Base-by-base conservation (phyloP, 1,140 invertebrate species). In the Lucilia sericata region DNA sequence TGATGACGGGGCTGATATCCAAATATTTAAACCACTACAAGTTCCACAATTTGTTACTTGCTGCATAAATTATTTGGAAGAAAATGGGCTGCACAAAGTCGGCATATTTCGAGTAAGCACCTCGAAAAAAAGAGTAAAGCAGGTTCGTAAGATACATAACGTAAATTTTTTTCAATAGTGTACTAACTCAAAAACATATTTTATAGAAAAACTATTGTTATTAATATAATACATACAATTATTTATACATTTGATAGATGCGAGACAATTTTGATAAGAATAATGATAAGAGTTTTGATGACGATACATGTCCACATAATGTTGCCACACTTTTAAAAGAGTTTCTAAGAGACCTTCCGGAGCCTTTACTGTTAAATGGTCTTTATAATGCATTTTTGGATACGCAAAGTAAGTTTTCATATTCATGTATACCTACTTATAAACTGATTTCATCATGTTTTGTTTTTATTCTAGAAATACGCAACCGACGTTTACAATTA, bases 351-450 rank as follows among this genome's bases (percentile, higher is more conserved):
- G 98, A 99, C 90, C 92, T 99, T 70, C 97, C 98, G 0, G 97
- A 99, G 89, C 96, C 98, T 5, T 92, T 99, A 21, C 93, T 99
- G 1, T 98, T 97, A 86, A 93, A 95, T 86, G 96, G 97, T 88
- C 93, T 99, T 1, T 98, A 98, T 90, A 93, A 95, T 84, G 95
- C 96, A 51, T 98, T 98, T 92, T 93, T 99, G 76, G 94, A 96
- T 87, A 98, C 97, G 25, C 96, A 98, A 93, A 96, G 97, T 98
- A 93, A n/a, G n/a, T n/a, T n/a, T n/a, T n/a, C n/a, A n/a, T n/a
- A n/a, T n/a, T n/a, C n/a, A n/a, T n/a, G n/a, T n/a, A n/a, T n/a
- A n/a, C n/a, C n/a, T n/a, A n/a, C n/a, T n/a, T n/a, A n/a, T n/a
- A n/a, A n/a, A n/a, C n/a, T n/a, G n/a, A n/a, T n/a, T n/a, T n/a